Evolutionary conservation across 2,113 vertebrate genomes (phyloP).

Genomic region (Podocnemis expansa): DNA sequence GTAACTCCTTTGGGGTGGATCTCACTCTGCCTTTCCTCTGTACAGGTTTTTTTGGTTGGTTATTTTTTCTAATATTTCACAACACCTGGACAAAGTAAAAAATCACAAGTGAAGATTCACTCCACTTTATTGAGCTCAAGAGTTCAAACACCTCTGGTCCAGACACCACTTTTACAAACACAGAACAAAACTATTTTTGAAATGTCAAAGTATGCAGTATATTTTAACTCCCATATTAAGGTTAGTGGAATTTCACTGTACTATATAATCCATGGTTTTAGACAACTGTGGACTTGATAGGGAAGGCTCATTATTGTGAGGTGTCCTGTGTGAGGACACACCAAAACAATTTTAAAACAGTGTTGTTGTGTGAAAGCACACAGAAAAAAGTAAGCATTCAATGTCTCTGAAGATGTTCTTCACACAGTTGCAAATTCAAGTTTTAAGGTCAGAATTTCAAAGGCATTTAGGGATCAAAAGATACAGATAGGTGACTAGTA

Average conservation of each 20-base stretch:
- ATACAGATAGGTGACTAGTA: neutral
- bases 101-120: neutral
- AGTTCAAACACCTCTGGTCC: neutral
- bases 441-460: neutral
- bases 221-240: neutral
- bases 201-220: neutral
- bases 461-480: neutral
- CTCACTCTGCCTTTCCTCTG: neutral
- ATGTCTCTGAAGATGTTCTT: neutral
- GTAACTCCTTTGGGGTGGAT: neutral
- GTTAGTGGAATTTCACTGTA: neutral
- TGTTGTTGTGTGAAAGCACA: neutral
- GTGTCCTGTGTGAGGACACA: neutral
- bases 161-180: neutral
- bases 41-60: neutral
- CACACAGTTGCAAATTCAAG: neutral
- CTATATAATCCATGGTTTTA: no score
- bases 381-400: rapidly evolving
- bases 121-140: neutral
- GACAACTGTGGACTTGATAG: neutral
- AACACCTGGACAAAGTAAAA: neutral
- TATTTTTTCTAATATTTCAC: neutral
- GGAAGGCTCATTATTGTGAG: neutral
- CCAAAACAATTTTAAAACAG: neutral
- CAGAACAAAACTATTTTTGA: neutral